Evolutionary conservation across 2,888 invertebrate species (phyloP), one percentile per base, ranked within the genome.

Genomic region (Flexamia atlantica): DNA sequence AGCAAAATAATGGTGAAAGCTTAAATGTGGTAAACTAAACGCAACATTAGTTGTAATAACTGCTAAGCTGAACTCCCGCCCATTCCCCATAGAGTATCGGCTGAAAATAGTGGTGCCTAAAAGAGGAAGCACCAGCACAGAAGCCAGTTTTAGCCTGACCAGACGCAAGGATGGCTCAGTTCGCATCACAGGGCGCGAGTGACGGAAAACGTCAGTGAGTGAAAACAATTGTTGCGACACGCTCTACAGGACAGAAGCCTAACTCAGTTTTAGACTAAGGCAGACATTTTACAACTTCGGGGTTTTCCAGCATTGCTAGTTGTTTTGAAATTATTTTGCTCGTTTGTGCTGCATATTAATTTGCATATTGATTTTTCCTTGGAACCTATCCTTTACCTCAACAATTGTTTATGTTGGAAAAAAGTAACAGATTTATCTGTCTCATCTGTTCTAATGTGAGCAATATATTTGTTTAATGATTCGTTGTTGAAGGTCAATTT

Each of bases 71-170:
- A 40, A 7, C 50, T 42, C 40, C 40, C 50, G 40, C 76, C 76
- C 76, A 30, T 72, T 42, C 76, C 76, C 76, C 36, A 1, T 46
- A 76, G 76, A 76, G 28, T 76, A 30, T 76, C 76, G 76, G 76
- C 76, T 46, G 76, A 46, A 46, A 50, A 76, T 50, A 46, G 76
- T 76, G 76, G 76, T 76, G 76, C 72, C 72, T 40, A 72, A 72
- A 36, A 36, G 72, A 72, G 72, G 72, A 40, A 76, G 50, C 28
- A 28, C 76, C 28, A 76, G 46, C 28, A 84, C 84, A n/a, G 81
- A 81, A 28, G 84, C 84, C 42, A 64, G 81, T 64, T 84, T 84
- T 82, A 60, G 81, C 25, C 50, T 84, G 12, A 81, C 74, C 30
- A 40, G 76, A 25, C 84, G 72, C 20, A 81, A 74, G 46, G 84